Conservation (phyloP, 2,113 vertebrate genomes). For the Bubalus kerabau region DNA sequence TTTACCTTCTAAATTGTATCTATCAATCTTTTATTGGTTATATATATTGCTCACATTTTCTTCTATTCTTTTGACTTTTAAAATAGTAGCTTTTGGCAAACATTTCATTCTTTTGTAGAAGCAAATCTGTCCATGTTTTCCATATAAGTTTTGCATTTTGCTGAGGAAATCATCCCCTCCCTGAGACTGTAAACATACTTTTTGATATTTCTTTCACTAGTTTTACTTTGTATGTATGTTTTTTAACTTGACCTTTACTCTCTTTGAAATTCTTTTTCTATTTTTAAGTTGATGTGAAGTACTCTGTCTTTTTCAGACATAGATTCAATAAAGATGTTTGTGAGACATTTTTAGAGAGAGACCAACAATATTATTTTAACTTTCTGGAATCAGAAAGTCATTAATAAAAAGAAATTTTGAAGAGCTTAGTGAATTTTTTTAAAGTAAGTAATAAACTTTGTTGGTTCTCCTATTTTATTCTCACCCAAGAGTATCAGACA, state of each 20-base stretch:
- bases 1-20: not conserved
- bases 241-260: not conserved
- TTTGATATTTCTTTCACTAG: not conserved
- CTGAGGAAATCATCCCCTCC: not conserved
- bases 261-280: not conserved
- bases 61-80: not conserved
- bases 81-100: not conserved
- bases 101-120: not conserved
- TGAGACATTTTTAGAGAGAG: constrained; percentile 13
- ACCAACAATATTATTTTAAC: not conserved
- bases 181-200: not conserved
- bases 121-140: not conserved
- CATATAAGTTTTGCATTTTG: not conserved
- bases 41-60: not conserved
- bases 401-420: not conserved
- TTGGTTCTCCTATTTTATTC: not conserved
- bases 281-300: not conserved
- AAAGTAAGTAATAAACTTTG: not conserved
- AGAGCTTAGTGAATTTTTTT: not conserved
- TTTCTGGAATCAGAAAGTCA: constrained; percentile 3
- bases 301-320: not conserved
- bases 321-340: not conserved
- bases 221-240: not conserved
- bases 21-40: not conserved
- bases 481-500: not conserved